Base-by-base conservation (phyloP, 1,140 invertebrate species). In the Dendrolimus punctatus region DNA sequence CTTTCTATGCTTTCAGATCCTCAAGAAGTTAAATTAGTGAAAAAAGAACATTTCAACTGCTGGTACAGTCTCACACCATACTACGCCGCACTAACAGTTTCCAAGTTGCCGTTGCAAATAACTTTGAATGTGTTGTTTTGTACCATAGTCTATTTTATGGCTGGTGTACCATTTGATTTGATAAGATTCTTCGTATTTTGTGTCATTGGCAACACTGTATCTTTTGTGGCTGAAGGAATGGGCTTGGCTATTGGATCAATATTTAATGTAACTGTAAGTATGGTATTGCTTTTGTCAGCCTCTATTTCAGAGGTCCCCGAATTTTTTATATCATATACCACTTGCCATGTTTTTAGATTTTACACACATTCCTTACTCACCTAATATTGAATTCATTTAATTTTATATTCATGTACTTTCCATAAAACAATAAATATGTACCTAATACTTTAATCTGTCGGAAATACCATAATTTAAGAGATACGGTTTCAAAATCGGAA, bases 21-120 rank as follows among this genome's bases (percentile, higher is more conserved):
- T 0, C 86, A 90, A 70, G 94, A 95, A 88, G 93, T 95, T 56
- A 91, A 93, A 64, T 88, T 95, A 37, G 91, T 95, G 58, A 92
- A 93, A 54, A 91, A 93, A 75, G 94, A 96, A 80, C 92, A 94
- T 70, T 91, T 95, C 52, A 96, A 96, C 77, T 91, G 93, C 59
- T 96, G 94, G 94, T 96, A 96, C 80, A 90, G 91, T 40, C 79
- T 95, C 0, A 91, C 90, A 45, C 91, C 94, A 0, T 96, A 95
- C 84, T 96, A 95, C 68, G 82, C 93, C 36, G 94, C 94, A 0
- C 85, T 95, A 52, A 94, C 92, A 0, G 80, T 95, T 37, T 93
- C 94, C 0, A 90, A 89, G 47, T 55, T 91, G 43, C 91, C 91
- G 0, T 64, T 90, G 0, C 90, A 88, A 69, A 76, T 91, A 6